phyloP scores from a whole-genome alignment of 2,888 invertebrate genomes.

The Tetramorium bicarinatum region DNA sequence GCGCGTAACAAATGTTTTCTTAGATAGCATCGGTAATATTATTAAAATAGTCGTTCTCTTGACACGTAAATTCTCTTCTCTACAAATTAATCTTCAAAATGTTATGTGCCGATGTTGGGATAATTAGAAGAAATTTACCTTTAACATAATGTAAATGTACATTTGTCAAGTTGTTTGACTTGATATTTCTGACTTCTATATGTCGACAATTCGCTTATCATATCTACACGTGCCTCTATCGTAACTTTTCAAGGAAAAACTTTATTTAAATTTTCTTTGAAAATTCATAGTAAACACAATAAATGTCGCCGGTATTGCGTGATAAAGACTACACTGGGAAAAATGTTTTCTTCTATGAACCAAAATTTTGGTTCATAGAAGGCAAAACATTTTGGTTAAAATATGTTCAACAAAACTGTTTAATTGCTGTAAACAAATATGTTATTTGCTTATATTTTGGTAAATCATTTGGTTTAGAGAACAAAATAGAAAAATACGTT shows the following conservation, averaged over 20 bases:
- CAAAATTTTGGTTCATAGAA: too few relatives aligned
- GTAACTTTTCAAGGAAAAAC: background rate
- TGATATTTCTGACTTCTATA: background rate
- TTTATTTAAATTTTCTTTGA: background rate
- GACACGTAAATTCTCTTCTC: background rate
- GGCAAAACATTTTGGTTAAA: too few relatives aligned
- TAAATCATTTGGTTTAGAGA: too few relatives aligned
- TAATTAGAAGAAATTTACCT: background rate
- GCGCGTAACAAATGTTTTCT: background rate
- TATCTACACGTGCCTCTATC: conserved; percentile 7
- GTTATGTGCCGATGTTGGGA: background rate
- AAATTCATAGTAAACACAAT: background rate
- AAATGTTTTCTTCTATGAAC: too few relatives aligned
- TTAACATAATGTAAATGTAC: conserved; percentile 1
- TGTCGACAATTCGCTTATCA: conserved; percentile 10
- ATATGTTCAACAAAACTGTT: too few relatives aligned
- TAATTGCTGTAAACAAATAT: too few relatives aligned
- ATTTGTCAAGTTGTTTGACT: background rate
- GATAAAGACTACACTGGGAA: background rate
- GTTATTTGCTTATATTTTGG: too few relatives aligned
- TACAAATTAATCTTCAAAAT: conserved; percentile 8
- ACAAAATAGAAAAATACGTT: too few relatives aligned
- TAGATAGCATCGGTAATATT: conserved; percentile 1
- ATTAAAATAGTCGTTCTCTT: background rate
- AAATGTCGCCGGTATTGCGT: background rate